These are phyloP conservation scores for Chaenogobius annularis DNA, from an alignment of 2,113 vertebrate species.

Conservation along the genomic window DNA sequence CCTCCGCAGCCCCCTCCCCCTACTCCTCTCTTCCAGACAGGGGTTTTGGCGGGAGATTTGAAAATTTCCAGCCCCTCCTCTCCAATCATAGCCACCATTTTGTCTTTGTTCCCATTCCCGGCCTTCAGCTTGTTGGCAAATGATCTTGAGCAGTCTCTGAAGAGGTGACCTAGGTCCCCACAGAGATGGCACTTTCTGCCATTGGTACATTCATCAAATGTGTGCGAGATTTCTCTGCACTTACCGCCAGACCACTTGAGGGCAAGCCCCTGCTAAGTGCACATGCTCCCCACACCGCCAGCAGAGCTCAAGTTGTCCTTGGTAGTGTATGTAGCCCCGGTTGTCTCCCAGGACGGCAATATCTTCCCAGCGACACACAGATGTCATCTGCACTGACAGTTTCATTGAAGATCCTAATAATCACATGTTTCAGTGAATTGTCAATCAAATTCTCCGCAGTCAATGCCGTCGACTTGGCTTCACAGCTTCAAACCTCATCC, in stretches of 20 bases:
- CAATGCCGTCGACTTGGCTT: background rate
- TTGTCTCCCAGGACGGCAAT: background rate
- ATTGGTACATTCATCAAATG: background rate
- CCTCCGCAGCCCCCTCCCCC: no score
- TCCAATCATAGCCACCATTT: no score
- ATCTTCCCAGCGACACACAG: background rate
- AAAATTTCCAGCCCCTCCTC: no score
- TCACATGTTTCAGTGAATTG: background rate
- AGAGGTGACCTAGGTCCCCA: background rate
- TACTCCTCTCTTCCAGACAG: no score
- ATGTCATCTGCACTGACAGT: background rate
- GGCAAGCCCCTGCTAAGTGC: background rate
- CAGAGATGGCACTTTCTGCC: background rate
- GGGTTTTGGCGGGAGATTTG: no score
- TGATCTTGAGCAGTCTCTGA: background rate
- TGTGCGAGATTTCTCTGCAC: background rate
- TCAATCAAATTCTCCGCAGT: background rate
- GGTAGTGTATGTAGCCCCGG: background rate
- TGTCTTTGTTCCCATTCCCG: no score
- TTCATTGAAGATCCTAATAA: background rate
- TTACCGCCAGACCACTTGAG: background rate
- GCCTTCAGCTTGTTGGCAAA: conserved; percentile 2
- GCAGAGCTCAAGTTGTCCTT: background rate
- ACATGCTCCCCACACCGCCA: background rate
- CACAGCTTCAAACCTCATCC: background rate